Conservation (phyloP, 2,797 vertebrate genomes). For the Kryptolebias ocellatus region DNA sequence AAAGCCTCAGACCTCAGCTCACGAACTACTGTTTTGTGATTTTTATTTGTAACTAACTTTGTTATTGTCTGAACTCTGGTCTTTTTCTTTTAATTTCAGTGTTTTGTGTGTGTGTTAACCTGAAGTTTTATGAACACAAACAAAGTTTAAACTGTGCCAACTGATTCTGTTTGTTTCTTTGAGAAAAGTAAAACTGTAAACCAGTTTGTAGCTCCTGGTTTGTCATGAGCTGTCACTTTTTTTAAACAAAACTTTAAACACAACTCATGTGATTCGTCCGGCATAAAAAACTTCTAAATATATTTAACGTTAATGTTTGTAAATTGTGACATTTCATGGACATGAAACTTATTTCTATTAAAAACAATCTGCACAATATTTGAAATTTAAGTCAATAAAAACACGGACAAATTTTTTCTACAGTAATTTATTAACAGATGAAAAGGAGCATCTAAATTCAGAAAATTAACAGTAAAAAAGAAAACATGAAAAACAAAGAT, state of each 20-base stretch:
- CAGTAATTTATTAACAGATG: conserved; percentile 56
- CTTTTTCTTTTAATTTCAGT: too few relatives aligned
- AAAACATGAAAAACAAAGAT: not conserved
- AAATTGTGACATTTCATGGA: not conserved
- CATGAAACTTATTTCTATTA: too few relatives aligned
- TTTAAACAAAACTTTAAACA: conserved; percentile 34
- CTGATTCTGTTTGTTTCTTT: too few relatives aligned
- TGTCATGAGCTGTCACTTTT: conserved; percentile 3
- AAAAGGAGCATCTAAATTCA: conserved; percentile 61
- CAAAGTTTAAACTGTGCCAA: not conserved
- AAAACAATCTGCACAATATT: not conserved
- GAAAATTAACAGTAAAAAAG: conserved; percentile 47
- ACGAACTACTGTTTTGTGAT: too few relatives aligned
- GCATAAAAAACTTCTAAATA: not conserved
- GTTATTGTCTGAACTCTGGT: too few relatives aligned
- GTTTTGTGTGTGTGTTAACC: too few relatives aligned
- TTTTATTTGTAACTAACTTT: too few relatives aligned
- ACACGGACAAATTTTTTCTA: conserved; percentile 14
- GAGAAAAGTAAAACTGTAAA: too few relatives aligned
- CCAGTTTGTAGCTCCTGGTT: not conserved
- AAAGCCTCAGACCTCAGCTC: too few relatives aligned
- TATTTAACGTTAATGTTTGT: not conserved
- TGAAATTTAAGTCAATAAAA: not conserved
- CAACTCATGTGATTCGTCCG: conserved; percentile 4
- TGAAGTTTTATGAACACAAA: too few relatives aligned